Percentiles rank a stretch among this genome's conserved stretches.
Evolutionary conservation across 1,140 invertebrate genomes (phyloP).

Genomic region (Leguminivora glycinivorella): DNA sequence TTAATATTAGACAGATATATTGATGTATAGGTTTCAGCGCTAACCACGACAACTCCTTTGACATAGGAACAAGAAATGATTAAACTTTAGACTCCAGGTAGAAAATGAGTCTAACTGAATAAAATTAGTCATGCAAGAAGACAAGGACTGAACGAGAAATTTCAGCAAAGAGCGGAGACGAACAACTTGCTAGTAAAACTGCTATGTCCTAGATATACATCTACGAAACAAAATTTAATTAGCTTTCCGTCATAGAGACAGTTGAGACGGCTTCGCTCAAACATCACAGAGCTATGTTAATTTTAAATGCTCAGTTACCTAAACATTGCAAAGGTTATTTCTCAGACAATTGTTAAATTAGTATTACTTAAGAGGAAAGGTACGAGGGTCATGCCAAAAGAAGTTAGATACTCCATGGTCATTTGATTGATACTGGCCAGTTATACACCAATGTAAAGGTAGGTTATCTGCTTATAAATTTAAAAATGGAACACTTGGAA

Average conservation of each 20-base stretch:
- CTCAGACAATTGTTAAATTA: not conserved
- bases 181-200: constrained; percentile 21
- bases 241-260: constrained; percentile 16
- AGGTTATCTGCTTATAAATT: no score
- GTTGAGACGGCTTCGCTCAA: constrained; percentile 2
- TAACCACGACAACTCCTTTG: not conserved
- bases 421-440: no score
- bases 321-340: not conserved
- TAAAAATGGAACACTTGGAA: no score
- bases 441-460: no score
- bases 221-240: constrained; percentile 20
- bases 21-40: no score
- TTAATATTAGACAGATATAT: no score
- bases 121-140: constrained; percentile 17
- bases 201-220: not conserved
- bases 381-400: no score
- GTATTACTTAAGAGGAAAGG: no score
- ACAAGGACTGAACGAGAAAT: constrained; percentile 9
- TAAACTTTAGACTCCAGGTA: not conserved
- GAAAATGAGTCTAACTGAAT: not conserved
- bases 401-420: no score
- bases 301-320: not conserved
- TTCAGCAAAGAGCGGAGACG: constrained; percentile 19
- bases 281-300: constrained; percentile 1
- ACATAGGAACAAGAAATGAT: not conserved